Evolutionary conservation across 2,888 invertebrate species (phyloP).

Genomic region (Volucella inanis): DNA sequence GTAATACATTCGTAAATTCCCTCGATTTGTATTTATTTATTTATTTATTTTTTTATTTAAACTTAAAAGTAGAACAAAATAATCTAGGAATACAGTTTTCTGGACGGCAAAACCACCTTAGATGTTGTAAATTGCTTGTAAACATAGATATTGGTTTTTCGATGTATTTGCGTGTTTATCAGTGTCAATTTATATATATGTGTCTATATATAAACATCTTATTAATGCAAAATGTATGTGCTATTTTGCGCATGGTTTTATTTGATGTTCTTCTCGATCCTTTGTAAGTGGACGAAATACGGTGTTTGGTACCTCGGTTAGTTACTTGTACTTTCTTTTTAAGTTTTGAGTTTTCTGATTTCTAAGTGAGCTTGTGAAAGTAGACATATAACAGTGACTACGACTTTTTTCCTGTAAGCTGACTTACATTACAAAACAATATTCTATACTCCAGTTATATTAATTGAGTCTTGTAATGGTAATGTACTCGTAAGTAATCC

Average conservation of each 20-base stretch:
- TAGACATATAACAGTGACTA: no score
- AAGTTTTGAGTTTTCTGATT: no score
- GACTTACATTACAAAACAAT: no score
- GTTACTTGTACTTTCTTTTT: no score
- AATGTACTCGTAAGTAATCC: no score
- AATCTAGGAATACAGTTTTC: constrained; percentile 77
- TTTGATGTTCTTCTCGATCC: constrained; percentile 9
- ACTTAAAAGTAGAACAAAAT: constrained; percentile 23
- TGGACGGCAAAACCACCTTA: constrained; percentile 83
- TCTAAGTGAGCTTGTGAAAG: no score
- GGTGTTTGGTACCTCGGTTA: no score
- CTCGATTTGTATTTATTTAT: not conserved
- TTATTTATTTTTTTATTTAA: not conserved
- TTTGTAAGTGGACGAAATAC: not conserved
- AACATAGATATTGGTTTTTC: constrained; percentile 32
- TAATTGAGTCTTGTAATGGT: no score
- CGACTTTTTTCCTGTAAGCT: no score
- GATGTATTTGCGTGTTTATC: constrained; percentile 19
- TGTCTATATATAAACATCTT: constrained; percentile 43
- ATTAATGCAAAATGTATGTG: constrained; percentile 31
- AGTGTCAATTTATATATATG: constrained; percentile 29
- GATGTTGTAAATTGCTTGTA: constrained; percentile 81
- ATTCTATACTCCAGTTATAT: no score
- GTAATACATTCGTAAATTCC: no score
- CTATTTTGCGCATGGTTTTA: constrained; percentile 52